Evolutionary conservation across 2,888 invertebrate species (phyloP).

Genomic region (Volucella inanis): DNA sequence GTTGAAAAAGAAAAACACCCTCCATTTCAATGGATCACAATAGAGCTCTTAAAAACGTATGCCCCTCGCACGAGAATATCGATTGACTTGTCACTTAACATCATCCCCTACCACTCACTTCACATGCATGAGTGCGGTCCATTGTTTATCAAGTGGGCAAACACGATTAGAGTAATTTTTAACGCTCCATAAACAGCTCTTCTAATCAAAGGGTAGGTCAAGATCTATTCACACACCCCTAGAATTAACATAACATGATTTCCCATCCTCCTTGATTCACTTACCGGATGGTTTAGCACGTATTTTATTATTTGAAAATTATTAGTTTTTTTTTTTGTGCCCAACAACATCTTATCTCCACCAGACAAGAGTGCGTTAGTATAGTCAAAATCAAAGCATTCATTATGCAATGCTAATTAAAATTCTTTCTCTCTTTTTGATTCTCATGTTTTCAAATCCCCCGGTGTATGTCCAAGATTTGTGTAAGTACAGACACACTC

Average conservation of each 20-base stretch:
- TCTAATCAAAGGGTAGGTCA: constrained; percentile 29
- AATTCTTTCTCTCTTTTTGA: constrained; percentile 35
- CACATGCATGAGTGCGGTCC: background rate
- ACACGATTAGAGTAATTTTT: constrained; percentile 26
- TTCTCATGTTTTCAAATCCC: constrained; percentile 11
- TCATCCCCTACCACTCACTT: too few relatives aligned
- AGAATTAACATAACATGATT: too few relatives aligned
- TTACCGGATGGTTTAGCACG: too few relatives aligned
- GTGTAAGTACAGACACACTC: constrained; percentile 60
- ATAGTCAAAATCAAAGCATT: constrained; percentile 27
- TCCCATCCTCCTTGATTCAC: too few relatives aligned
- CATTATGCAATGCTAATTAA: constrained; percentile 48
- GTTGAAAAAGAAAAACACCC: too few relatives aligned
- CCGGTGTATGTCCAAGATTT: constrained; percentile 51
- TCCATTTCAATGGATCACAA: too few relatives aligned
- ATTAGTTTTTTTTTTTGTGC: too few relatives aligned
- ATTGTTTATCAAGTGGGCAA: constrained; percentile 4
- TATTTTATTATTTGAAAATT: too few relatives aligned
- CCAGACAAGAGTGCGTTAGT: constrained; percentile 7
- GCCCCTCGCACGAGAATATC: too few relatives aligned
- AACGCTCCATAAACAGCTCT: constrained; percentile 33
- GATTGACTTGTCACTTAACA: too few relatives aligned
- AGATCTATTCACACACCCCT: background rate
- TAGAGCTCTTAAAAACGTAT: too few relatives aligned
- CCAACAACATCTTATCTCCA: background rate